A percentile compares a stretch with the other conserved stretches of the same genome.
phyloP scores from a whole-genome alignment of 2,797 vertebrate species.

The Mallotus villosus region DNA sequence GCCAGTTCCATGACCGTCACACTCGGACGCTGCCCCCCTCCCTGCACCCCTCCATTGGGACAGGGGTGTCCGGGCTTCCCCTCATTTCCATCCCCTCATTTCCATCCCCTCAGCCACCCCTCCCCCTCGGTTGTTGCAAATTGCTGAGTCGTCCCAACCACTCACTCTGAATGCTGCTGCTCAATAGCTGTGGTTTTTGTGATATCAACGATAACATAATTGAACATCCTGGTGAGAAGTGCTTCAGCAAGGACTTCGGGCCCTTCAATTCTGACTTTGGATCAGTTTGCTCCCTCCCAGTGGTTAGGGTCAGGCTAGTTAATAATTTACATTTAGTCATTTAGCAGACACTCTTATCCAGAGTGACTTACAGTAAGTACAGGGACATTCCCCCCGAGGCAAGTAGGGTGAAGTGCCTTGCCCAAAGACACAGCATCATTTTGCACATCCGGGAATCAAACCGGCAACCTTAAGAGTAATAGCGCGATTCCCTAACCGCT shows the following conservation, averaged over 20 bases:
- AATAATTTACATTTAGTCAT: too few relatives aligned
- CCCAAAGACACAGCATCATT: too few relatives aligned
- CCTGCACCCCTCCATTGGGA: slow-evolving; percentile 48
- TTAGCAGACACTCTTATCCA: too few relatives aligned
- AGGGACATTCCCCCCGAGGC: too few relatives aligned
- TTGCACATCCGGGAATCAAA: too few relatives aligned
- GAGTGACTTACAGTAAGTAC: too few relatives aligned
- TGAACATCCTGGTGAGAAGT: background rate
- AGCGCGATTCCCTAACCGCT: too few relatives aligned
- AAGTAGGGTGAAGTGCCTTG: too few relatives aligned
- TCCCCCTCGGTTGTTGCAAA: slow-evolving; percentile 28
- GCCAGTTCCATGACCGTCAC: slow-evolving; percentile 62
- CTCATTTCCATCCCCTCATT: slow-evolving; percentile 12
- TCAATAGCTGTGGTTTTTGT: slow-evolving; percentile 6
- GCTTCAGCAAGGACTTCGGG: background rate
- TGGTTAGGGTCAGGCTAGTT: background rate
- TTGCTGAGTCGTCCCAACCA: slow-evolving; percentile 49
- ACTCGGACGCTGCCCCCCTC: slow-evolving; percentile 46
- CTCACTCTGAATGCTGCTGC: slow-evolving; percentile 41
- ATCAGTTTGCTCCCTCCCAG: background rate
- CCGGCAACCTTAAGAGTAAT: too few relatives aligned
- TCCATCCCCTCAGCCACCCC: slow-evolving; percentile 23
- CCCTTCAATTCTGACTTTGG: background rate
- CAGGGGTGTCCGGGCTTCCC: slow-evolving; percentile 57
- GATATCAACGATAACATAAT: slow-evolving; percentile 10